These are phyloP conservation scores for Pseudoatta argentina DNA, from an alignment of 1,140 invertebrate genomes.

Conservation along the genomic window DNA sequence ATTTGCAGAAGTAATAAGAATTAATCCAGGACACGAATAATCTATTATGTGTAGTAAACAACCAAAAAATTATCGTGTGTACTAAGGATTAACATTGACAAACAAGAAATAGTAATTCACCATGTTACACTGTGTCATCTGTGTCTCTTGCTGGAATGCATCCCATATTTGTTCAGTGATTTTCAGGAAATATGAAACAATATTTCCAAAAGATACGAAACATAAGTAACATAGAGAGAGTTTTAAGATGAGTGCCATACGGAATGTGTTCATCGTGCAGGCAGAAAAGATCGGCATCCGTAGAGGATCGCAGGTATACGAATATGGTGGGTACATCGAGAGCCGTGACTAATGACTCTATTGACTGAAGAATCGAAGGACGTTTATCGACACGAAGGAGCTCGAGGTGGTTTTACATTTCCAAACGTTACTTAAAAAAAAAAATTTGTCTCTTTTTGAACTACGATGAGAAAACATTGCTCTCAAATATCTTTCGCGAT, in stretches of 20 bases:
- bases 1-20: no score
- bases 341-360: conserved; percentile 82
- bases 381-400: conserved; percentile 74
- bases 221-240: not conserved
- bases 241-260: conserved; percentile 54
- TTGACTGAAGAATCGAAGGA: conserved; percentile 76
- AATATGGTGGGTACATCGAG: conserved; percentile 76
- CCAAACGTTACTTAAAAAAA: conserved; percentile 2
- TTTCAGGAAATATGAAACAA: not conserved
- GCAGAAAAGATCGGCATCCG: conserved; percentile 28
- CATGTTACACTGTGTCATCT: no score
- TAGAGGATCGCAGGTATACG: conserved; percentile 71
- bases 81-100: no score
- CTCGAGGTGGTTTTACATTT: conserved; percentile 33
- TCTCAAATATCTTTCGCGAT: not conserved
- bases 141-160: no score
- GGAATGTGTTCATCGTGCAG: conserved; percentile 64
- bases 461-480: not conserved
- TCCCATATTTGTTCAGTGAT: not conserved
- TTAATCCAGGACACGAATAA: no score
- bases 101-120: no score
- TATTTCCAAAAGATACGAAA: conserved; percentile 51
- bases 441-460: conserved; percentile 7
- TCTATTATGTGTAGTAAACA: no score
- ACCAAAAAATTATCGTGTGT: no score